Evolutionary conservation across 2,797 vertebrate genomes (phyloP), one percentile per base, ranked within the genome.

Genomic region (Cirrhinus molitorella): DNA sequence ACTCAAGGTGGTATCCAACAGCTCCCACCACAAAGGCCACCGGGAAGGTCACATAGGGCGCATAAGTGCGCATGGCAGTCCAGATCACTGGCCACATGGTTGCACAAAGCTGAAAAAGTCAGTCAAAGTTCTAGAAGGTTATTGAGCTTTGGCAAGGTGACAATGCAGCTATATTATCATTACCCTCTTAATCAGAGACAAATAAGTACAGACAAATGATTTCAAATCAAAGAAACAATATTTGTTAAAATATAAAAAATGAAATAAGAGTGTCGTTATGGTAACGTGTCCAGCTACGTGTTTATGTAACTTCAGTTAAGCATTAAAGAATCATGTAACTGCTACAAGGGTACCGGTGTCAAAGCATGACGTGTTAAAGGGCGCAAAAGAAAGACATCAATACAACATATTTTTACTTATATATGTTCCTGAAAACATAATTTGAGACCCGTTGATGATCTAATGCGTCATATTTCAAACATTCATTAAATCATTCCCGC

Each of bases 11-110:
- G 89, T 99, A 99, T 70, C 98, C 98, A 90, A 99, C 97, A 1
- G 96, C 96, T 83, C 98, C 98, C 0, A 99, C 97, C 91, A 99
- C 97, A 17, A 99, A 95, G 83, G 98, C 97, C 88, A 97, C 96
- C 0, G 98, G 98, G 92, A 99, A 99, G 55, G 98, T 99, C 89
- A 99, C 89, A 10, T 98, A 99, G 0, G 98, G 98, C 10, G 96
- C 97, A n/a, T 99, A 99, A 87, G 96, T 94, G 84, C 98, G 96
- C 85, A 96, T 77, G 28, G 94, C 93, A 0, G 93, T 93, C 97
- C 96, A 98, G 2, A 98, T 0, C 25, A 98, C 55, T 45, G 97
- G 96, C 98, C 96, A 99, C 98, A 99, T 99, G 92, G 88, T 87
- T 91, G 88, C 76, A 80, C 65, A 21, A 28, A 61, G 43, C 53